Conservation (phyloP, 1,140 invertebrate genomes). For the Steinernema feltiae region DNA sequence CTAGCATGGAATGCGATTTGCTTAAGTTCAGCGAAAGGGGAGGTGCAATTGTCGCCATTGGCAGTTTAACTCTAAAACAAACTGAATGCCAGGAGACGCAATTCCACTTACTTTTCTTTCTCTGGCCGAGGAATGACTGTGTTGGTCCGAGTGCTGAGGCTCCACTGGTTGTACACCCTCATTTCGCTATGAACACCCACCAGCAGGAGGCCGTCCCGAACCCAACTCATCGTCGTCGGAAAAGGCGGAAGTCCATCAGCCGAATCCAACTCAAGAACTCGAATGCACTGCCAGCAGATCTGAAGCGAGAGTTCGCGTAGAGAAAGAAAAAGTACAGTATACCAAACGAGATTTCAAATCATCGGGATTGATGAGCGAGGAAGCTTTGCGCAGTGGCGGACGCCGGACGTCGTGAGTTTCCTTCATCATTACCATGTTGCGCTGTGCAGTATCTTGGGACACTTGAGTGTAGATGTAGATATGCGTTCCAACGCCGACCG, state of each 20-base stretch:
- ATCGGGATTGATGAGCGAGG: constrained; percentile 32
- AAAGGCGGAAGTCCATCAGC: constrained; percentile 89
- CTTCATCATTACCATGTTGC: constrained; percentile 53
- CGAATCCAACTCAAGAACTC: constrained; percentile 81
- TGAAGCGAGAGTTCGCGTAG: constrained; percentile 41
- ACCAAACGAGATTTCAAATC: constrained; percentile 45
- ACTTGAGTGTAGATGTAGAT: constrained; percentile 62
- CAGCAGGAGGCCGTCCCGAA: constrained; percentile 89
- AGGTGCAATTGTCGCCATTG: constrained; percentile 21
- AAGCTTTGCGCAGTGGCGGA: constrained; percentile 38
- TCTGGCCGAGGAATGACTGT: not conserved
- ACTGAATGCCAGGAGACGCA: not conserved
- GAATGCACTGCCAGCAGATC: constrained; percentile 83
- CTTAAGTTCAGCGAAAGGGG: constrained; percentile 37
- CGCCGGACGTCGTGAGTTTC: constrained; percentile 49
- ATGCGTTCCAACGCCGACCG: constrained; percentile 88
- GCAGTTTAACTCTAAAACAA: not conserved
- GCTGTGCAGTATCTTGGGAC: constrained; percentile 59
- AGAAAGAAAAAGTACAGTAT: constrained; percentile 58
- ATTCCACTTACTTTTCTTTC: not conserved
- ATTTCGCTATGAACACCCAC: constrained; percentile 99
- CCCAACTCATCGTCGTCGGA: constrained; percentile 97
- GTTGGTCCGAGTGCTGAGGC: constrained; percentile 26
- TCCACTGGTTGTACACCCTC: constrained; percentile 97
- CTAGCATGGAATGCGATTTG: constrained; percentile 50